Conservation (phyloP, 1,140 invertebrate genomes). For the Diprion similis region DNA sequence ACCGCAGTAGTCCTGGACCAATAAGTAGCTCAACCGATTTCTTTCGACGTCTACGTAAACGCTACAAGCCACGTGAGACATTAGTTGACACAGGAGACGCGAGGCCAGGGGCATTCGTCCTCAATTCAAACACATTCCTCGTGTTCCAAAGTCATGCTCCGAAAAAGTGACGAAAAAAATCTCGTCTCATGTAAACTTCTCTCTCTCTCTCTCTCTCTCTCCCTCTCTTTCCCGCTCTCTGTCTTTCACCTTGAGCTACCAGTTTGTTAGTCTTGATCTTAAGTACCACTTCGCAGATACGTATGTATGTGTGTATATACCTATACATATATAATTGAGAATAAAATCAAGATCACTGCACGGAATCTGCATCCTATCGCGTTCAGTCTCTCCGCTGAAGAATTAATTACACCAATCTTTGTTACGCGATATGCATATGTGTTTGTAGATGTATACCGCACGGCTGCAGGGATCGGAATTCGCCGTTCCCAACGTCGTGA, state of each 20-base stretch:
- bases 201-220: no score
- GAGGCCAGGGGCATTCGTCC: background rate
- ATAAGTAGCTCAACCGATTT: no score
- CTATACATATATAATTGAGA: background rate
- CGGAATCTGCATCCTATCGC: background rate
- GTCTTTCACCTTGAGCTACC: slow-evolving; percentile 7
- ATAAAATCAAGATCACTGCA: background rate
- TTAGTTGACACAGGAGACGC: background rate
- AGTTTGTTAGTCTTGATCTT: background rate
- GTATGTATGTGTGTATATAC: no score
- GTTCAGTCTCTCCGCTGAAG: background rate
- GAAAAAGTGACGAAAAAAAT: background rate
- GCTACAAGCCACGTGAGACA: background rate
- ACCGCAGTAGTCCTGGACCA: no score
- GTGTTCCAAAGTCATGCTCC: background rate
- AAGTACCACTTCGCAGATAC: background rate
- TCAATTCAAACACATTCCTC: slow-evolving; percentile 5
- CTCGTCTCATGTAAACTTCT: no score
- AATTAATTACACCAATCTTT: no score
- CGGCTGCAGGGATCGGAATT: no score
- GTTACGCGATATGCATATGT: no score
- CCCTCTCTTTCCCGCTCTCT: background rate
- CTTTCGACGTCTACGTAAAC: no score
- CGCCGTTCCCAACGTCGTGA: no score
- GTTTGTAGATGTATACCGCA: no score